Evolutionary conservation across 2,888 invertebrate genomes (phyloP).

Genomic region (Xestia xanthographa): DNA sequence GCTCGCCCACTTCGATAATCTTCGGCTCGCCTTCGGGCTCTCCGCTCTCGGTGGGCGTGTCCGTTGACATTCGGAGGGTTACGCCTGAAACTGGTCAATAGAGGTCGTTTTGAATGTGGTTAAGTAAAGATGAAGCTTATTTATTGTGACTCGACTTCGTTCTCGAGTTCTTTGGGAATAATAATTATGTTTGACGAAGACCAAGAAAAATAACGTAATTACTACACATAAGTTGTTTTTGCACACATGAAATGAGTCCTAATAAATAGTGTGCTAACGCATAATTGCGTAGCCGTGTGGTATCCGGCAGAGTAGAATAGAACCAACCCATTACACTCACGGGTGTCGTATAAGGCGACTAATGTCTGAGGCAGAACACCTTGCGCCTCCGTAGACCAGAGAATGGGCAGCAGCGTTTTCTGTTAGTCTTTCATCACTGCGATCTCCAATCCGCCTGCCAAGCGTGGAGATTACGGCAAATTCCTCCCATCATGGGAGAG

Average conservation of each 20-base stretch:
- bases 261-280: not conserved
- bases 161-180: not conserved
- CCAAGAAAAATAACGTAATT: not conserved
- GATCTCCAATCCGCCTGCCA: too few species aligned
- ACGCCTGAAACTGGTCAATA: constrained; percentile 68
- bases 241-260: not conserved
- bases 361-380: too few species aligned
- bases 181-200: not conserved
- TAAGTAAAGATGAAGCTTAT: not conserved
- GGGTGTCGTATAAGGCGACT: too few species aligned
- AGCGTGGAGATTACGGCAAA: too few species aligned
- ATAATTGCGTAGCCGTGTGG: too few species aligned
- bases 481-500: too few species aligned
- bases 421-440: too few species aligned
- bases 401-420: too few species aligned
- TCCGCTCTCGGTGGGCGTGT: constrained; percentile 75
- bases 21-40: constrained; percentile 51
- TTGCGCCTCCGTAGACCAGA: too few species aligned
- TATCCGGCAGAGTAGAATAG: too few species aligned
- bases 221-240: not conserved
- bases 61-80: constrained; percentile 80
- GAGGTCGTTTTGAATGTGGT: too few species aligned
- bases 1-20: constrained; percentile 41
- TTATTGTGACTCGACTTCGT: not conserved
- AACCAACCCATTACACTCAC: too few species aligned